Percentiles rank a stretch among this genome's conserved stretches.
phyloP scores from a whole-genome alignment of 2,797 vertebrate species.

The Smutsia temminckii region DNA sequence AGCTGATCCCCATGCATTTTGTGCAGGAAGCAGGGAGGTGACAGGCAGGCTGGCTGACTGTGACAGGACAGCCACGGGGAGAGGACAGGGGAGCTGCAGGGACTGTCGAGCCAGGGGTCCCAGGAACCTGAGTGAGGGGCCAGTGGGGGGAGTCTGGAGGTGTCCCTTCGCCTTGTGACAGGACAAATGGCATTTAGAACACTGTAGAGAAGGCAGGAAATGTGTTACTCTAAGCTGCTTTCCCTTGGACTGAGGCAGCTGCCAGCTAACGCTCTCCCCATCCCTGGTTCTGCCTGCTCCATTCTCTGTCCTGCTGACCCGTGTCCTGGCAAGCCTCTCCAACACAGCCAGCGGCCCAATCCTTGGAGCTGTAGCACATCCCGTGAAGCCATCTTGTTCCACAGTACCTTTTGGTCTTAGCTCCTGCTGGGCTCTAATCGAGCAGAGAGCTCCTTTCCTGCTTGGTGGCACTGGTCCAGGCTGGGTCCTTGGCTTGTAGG shows the following conservation, averaged over 20 bases:
- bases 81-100: neutral
- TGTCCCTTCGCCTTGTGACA: neutral
- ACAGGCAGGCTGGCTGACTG: neutral
- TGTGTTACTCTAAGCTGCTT: neutral
- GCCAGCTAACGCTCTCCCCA: neutral
- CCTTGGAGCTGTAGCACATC: neutral
- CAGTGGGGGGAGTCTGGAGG: neutral
- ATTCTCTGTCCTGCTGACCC: neutral
- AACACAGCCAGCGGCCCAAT: neutral
- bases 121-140: neutral
- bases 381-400: neutral
- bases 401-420: neutral
- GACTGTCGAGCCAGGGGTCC: neutral
- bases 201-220: neutral
- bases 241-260: neutral
- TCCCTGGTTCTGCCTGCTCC: neutral
- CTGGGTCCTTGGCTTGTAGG: neutral
- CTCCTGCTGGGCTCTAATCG: neutral
- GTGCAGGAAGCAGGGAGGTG: neutral
- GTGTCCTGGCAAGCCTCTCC: neutral
- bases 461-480: neutral
- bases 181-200: neutral
- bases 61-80: neutral
- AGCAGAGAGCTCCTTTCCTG: neutral
- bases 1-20: neutral